Percentiles rank a stretch among this genome's conserved stretches.
Conservation (phyloP, 2,113 vertebrate genomes). For the western clawed frog (Xenopus tropicalis) region UCB_Xtro_10.0 CM004446.2:95924501-95925000, state of each 20-base stretch:
- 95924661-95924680: too few species aligned
- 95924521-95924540: too few species aligned
- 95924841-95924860: slow-evolving; percentile 96
- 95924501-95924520: too few species aligned
- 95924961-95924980: slow-evolving; percentile 48
- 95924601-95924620: too few species aligned
- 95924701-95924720: slow-evolving; percentile 5
- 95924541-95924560: too few species aligned
- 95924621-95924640: too few species aligned
- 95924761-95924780: slow-evolving; percentile 66
- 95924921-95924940: slow-evolving; percentile 73
- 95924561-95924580: too few species aligned
- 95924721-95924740: slow-evolving; percentile 62
- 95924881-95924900: slow-evolving; percentile 85
- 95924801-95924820: slow-evolving; percentile 91
- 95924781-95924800: slow-evolving; percentile 58
- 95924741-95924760: slow-evolving; percentile 64
- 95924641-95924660: too few species aligned
- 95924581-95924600: too few species aligned
- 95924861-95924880: slow-evolving; percentile 79
- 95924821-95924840: slow-evolving; percentile 97
- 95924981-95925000: too few species aligned
- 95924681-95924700: background rate
- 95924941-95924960: slow-evolving; percentile 56
- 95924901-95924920: slow-evolving; percentile 77